These are phyloP conservation scores for Cosmia pyralina DNA, from an alignment of 2,888 invertebrate species.

Conservation along the genomic window DNA sequence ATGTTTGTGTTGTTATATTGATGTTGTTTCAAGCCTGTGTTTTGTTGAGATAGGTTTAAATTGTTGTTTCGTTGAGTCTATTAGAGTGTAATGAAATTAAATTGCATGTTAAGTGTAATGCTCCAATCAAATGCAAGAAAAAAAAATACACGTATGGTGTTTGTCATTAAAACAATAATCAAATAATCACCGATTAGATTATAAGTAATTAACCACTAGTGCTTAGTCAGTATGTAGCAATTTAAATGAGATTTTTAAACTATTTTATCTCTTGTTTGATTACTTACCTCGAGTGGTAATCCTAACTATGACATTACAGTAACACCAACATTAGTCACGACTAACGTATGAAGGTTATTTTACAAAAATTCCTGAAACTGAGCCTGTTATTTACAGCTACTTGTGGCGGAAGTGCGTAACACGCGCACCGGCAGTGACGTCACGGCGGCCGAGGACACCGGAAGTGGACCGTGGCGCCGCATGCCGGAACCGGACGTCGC, in stretches of 20 bases:
- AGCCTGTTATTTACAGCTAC: slow-evolving; percentile 68
- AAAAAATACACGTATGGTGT: no score
- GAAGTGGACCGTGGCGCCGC: slow-evolving; percentile 83
- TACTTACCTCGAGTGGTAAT: background rate
- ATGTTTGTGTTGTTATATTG: slow-evolving; percentile 36
- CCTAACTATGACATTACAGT: no score
- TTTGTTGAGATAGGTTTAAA: slow-evolving; percentile 28
- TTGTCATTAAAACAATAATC: no score
- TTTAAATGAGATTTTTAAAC: no score
- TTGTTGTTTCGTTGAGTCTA: slow-evolving; percentile 15
- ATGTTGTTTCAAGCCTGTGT: slow-evolving; percentile 8
- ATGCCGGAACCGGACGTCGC: slow-evolving; percentile 85
- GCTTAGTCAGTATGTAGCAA: background rate
- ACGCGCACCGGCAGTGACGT: slow-evolving; percentile 83
- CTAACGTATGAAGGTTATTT: slow-evolving; percentile 24
- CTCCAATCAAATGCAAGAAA: background rate
- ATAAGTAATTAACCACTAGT: background rate
- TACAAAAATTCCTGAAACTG: slow-evolving; percentile 54
- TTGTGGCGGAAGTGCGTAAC: slow-evolving; percentile 85
- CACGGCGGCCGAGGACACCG: slow-evolving; percentile 82
- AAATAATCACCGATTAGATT: background rate
- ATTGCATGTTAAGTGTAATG: background rate
- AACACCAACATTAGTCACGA: background rate
- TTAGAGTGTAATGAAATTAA: background rate
- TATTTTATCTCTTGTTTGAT: background rate